Percentiles rank a stretch among this genome's conserved stretches.
phyloP scores from a whole-genome alignment of 1,140 invertebrate genomes.

The Hypothenemus hampei region DNA sequence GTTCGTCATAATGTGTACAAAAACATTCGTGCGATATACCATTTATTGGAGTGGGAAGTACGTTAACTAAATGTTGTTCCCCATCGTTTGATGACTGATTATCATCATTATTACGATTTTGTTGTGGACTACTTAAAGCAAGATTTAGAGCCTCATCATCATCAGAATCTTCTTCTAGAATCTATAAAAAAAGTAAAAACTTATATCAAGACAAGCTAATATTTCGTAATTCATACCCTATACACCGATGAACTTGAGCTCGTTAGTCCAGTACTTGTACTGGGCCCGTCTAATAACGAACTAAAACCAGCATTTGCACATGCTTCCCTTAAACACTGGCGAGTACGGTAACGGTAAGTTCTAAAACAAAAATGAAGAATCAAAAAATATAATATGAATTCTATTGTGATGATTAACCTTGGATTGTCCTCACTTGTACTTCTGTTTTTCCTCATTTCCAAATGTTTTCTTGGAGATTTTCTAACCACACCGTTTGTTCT shows the following conservation, averaged over 20 bases:
- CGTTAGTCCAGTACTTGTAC: slow-evolving; percentile 54
- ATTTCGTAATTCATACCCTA: slow-evolving; percentile 42
- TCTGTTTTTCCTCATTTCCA: slow-evolving; percentile 29
- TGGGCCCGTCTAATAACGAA: slow-evolving; percentile 46
- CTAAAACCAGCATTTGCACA: slow-evolving; percentile 30
- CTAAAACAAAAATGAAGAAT: slow-evolving; percentile 6
- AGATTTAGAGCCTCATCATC: slow-evolving; percentile 46
- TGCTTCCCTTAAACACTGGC: slow-evolving; percentile 34
- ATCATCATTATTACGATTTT: slow-evolving; percentile 28
- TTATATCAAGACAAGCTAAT: no score
- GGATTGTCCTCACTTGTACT: slow-evolving; percentile 14
- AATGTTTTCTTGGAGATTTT: slow-evolving; percentile 28
- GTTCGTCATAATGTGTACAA: neutral
- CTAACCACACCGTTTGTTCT: slow-evolving; percentile 24
- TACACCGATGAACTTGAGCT: slow-evolving; percentile 49
- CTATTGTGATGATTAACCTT: slow-evolving; percentile 2
- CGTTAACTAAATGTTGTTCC: slow-evolving; percentile 48
- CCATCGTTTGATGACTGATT: slow-evolving; percentile 10
- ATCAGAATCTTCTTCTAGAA: slow-evolving; percentile 55
- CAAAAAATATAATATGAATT: neutral
- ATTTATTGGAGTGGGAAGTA: slow-evolving; percentile 53
- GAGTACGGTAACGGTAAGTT: slow-evolving; percentile 34
- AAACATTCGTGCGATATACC: no score
- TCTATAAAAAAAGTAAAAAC: slow-evolving; percentile 29
- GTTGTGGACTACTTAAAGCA: slow-evolving; percentile 27